Conservation (phyloP, 2,888 invertebrate genomes). For the Platycheirus albimanus region DNA sequence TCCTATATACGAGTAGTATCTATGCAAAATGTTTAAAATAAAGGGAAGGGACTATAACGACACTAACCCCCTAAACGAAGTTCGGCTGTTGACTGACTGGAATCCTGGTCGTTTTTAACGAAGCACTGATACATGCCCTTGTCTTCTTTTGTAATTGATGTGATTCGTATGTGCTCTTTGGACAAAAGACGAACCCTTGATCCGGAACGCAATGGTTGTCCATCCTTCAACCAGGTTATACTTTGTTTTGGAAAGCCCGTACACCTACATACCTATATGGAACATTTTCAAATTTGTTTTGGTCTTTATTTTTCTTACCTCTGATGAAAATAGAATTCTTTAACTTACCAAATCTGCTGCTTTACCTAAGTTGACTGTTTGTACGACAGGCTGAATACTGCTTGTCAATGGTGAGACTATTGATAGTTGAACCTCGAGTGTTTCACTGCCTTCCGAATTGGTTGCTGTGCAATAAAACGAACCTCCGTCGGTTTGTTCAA, state of each 20-base stretch:
- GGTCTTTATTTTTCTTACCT: too few species aligned
- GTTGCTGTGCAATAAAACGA: conserved; percentile 84
- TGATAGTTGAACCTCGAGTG: conserved; percentile 84
- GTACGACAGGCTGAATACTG: conserved; percentile 88
- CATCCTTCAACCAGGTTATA: conserved; percentile 91
- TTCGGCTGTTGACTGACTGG: conserved; percentile 91
- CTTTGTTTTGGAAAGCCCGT: conserved; percentile 91
- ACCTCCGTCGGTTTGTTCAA: conserved; percentile 83
- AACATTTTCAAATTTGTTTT: neutral
- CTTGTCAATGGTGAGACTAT: conserved; percentile 88
- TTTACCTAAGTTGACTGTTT: conserved; percentile 91
- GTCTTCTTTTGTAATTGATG: conserved; percentile 89
- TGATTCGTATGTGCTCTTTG: conserved; percentile 85
- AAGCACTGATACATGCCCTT: conserved; percentile 96
- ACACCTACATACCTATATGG: conserved; percentile 87
- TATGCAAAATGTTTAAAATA: too few species aligned
- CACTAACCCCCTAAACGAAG: conserved; percentile 89
- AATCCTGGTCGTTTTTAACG: conserved; percentile 91
- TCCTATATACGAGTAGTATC: too few species aligned
- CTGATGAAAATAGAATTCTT: neutral
- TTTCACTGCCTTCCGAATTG: conserved; percentile 84
- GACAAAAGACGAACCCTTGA: conserved; percentile 84
- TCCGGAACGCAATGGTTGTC: conserved; percentile 85
- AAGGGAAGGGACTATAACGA: too few species aligned
- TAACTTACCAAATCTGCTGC: conserved; percentile 89